A percentile compares a stretch with the other conserved stretches of the same genome.
Conservation (phyloP, 2,113 vertebrate genomes). For the Malaclemys terrapin region DNA sequence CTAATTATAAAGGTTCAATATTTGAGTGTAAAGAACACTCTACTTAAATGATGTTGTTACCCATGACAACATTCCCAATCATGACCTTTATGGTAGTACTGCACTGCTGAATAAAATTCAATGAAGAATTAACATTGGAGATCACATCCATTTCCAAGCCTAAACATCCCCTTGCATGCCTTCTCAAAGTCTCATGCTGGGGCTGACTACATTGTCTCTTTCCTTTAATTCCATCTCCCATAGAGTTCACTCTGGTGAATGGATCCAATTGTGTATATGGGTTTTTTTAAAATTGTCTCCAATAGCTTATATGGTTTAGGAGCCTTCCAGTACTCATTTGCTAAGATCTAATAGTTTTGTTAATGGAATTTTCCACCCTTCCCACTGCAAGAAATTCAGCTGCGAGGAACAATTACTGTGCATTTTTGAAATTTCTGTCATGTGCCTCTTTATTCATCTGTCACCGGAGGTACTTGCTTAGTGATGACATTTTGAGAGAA, state of each 20-base stretch:
- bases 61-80: conserved; percentile 64
- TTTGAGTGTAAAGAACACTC: conserved; percentile 72
- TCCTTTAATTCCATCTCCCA: conserved; percentile 45
- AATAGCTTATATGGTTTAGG: conserved; percentile 81
- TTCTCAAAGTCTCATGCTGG: conserved; percentile 81
- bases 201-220: conserved; percentile 74
- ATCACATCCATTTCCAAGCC: conserved; percentile 71
- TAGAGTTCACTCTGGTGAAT: conserved; percentile 78
- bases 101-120: conserved; percentile 71
- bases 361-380: conserved; percentile 73
- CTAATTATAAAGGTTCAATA: conserved; percentile 72
- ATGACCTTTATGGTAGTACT: conserved; percentile 76
- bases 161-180: conserved; percentile 77
- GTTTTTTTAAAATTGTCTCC: conserved; percentile 80
- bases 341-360: conserved; percentile 78
- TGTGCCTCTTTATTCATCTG: conserved; percentile 73
- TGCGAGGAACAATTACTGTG: conserved; percentile 68
- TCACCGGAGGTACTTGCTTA: conserved; percentile 79
- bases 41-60: conserved; percentile 70
- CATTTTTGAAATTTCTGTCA: conserved; percentile 71
- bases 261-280: conserved; percentile 81
- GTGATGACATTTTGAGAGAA: conserved; percentile 76
- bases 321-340: conserved; percentile 75
- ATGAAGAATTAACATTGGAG: conserved; percentile 74
- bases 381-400: conserved; percentile 65